Evolutionary conservation across 2,113 vertebrate species (phyloP), one percentile per base, ranked within the genome.

Genomic region (Alexandromys fortis): DNA sequence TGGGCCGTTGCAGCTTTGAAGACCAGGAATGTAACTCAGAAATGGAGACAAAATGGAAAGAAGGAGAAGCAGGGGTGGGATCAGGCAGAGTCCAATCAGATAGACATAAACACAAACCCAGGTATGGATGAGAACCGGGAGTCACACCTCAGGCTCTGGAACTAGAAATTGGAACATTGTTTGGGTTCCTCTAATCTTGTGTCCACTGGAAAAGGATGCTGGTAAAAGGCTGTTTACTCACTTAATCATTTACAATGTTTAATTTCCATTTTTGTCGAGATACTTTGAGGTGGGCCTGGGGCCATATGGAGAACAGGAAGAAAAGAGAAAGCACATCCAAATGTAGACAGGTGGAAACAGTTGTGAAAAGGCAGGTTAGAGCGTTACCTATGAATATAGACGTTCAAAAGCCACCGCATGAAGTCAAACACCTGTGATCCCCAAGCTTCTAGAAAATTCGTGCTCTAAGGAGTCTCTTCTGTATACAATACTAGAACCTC

Each of bases 1-100:
- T 1, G 0, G 42, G 13, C 7, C 2, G 2, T 2, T 0, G 2
- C 16, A 49, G 38, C 35, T 47, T 35, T 16, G 24, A 76, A 17
- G 3, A 65, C 0, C 33, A 70, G 17, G 21, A 17, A 26, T 21
- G 3, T 16, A 55, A 26, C 42, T 90, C 73, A 95, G 85, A 81
- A 81, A 88, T 17, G 21, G 47, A 38, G 45, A 63, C 30, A 35
- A 8, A 2, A 8, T 28, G 2, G 28, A 26, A 58, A 61, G 67
- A 28, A 10, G 9, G 30, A 47, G 19, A 28, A 10, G 9, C 35
- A 49, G 19, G 78, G 16, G 26, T 12, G 5, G 38, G 93, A 4
- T 42, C 83, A 91, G 22, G 16, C 35, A 28, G 3, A 0, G 26
- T 19, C 10, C 33, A 63, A 10, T 89, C 17, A 78, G 2, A 19